Evolutionary conservation across 2,888 invertebrate species (phyloP).

Genomic region (Hirtodrosophila cameraria): DNA sequence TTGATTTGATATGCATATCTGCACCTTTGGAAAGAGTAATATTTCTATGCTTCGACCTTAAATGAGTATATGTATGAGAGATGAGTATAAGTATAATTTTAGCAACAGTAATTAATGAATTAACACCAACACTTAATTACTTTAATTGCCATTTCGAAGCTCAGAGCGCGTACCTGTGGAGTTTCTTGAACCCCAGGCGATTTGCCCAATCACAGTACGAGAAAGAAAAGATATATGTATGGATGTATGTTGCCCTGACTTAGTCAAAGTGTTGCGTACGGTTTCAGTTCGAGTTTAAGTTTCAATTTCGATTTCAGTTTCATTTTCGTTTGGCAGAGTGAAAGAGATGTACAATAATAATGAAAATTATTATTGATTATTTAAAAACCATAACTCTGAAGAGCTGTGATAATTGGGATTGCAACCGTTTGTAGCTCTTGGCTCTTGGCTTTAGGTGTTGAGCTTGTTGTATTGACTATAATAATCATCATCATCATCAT

Average conservation of each 20-base stretch:
- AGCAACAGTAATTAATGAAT: conserved; percentile 71
- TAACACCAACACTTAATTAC: conserved; percentile 78
- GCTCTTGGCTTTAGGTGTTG: conserved; percentile 22
- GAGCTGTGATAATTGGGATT: conserved; percentile 68
- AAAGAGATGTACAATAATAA: conserved; percentile 39
- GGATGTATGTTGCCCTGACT: conserved; percentile 19
- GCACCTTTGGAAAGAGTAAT: conserved; percentile 4
- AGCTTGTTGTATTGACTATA: conserved; percentile 27
- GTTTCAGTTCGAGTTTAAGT: conserved; percentile 7
- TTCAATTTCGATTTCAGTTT: conserved; percentile 32
- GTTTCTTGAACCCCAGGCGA: conserved; percentile 63
- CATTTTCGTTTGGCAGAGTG: conserved; percentile 33
- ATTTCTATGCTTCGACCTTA: conserved; percentile 4
- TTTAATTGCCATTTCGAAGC: conserved; percentile 49
- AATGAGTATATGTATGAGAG: conserved; percentile 22
- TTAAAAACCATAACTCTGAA: conserved; percentile 16
- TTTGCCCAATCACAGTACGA: conserved; percentile 26
- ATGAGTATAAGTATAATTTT: conserved; percentile 16
- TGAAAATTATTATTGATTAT: conserved; percentile 48
- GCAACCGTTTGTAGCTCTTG: conserved; percentile 66
- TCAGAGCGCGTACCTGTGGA: conserved; percentile 31
- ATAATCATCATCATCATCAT: conserved; percentile 59
- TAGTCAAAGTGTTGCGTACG: conserved; percentile 31
- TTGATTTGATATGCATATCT: background rate
- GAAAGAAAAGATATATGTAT: background rate